Base-by-base conservation (phyloP, 2,888 invertebrate genomes). In the Orthonychiurus folsomi region DNA sequence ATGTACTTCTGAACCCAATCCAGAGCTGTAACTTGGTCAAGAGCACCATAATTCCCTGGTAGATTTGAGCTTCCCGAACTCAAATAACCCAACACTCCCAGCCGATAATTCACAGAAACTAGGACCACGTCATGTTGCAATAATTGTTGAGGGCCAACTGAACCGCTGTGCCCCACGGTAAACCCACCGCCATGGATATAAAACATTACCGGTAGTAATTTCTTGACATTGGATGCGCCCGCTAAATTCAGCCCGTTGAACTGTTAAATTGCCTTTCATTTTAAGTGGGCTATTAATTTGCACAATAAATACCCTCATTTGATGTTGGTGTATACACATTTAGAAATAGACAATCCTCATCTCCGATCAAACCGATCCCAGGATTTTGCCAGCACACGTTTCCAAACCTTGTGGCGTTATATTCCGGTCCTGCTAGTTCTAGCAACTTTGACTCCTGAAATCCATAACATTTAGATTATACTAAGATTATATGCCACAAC, bases 311-410 rank as follows among this genome's bases (percentile, higher is more conserved):
- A 56, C 56, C 56, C n/a, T 25, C 20, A 12, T 27, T 3, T 9
- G 28, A 9, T 56, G 26, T 56, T n/a, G 73, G 37, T 15, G 15
- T 74, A 76, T 69, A 79, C 59, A 74, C 78, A 77, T 74, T 75
- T 72, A 70, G 75, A 72, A 69, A 77, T 55, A 66, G 75, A 52
- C 74, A 74, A 57, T 74, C 70, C 61, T 74, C 74, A 54, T 61
- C 20, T 21, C 56, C 56, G 3, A 37, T 26, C 3, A 60, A 25
- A 20, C 67, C 56, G 73, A 57, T 47, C 9, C 56, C 52, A 20
- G 27, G 58, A 50, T 57, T 70, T 56, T 74, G 74, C 23, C 69
- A 72, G 60, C 74, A 74, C 2, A 65, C 58, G 3, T 65, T 50
- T 50, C 67, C 65, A 25, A 66, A 64, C 20, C 67, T 66, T 27